Base-by-base conservation (phyloP, 2,797 vertebrate species). In the Melanogrammus aeglefinus region DNA sequence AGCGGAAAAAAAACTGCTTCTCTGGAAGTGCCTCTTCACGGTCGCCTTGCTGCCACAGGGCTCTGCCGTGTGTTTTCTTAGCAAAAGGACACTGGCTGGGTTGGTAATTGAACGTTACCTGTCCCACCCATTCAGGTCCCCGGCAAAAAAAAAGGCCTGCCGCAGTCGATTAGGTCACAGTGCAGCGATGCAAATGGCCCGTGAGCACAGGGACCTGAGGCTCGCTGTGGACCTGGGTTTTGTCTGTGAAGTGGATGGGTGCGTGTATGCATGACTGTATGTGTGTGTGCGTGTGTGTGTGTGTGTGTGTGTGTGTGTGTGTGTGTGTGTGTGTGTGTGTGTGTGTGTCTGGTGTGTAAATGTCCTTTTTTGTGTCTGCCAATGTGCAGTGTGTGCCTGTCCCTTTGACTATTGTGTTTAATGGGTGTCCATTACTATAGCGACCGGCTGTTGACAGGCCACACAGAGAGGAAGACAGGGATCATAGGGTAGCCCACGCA, bases 51-150 rank as follows among this genome's bases (percentile, higher is more conserved):
- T 66, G 78, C 74, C 84, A 57, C 76, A 74, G 31, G 31, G 63
- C 73, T 31, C 77, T 86, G 76, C 73, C n/a, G 29, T 80, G 81
- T 85, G 89, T 91, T 90, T 91, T 80, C 85, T 80, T 86, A 77
- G 87, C 82, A 88, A 89, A 76, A 33, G n/a, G 7, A 79, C 63
- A 3, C 89, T 83, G 80, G 76, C 78, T 83, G 24, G 71, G 10
- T 29, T 72, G 78, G 47, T 88, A 90, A 92, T 86, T 91, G 86
- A 91, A 90, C 72, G 83, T 85, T 90, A 92, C 90, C 92, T 92
- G 91, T 88, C 87, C 89, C 88, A 82, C 88, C 87, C 88, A 77
- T 79, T 71, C 80, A 21, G 80, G 29, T 74, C 78, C 63, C 44
- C 18, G 0, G 84, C 78, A 85, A 84, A 63, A 85, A 84, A 63